These are phyloP conservation scores for Aphelenchoides besseyi DNA, from an alignment of 1,140 invertebrate genomes.

Conservation along the genomic window DNA sequence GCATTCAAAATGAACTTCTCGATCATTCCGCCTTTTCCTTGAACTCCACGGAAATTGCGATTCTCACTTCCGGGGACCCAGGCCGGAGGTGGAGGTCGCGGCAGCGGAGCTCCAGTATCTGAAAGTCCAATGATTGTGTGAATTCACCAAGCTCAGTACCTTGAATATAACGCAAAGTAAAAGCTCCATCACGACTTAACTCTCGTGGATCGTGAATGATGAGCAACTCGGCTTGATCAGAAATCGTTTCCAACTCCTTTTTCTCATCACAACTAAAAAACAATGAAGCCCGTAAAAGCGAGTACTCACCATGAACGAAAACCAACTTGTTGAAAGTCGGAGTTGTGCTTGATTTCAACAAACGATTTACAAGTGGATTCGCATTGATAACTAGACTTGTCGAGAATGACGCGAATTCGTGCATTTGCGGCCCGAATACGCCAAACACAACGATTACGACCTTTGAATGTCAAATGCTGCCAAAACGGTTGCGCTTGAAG, in stretches of 20 bases:
- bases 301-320: slow-evolving; percentile 56
- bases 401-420: slow-evolving; percentile 57
- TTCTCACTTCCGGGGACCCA: slow-evolving; percentile 62
- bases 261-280: slow-evolving; percentile 55
- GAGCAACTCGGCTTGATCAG: slow-evolving; percentile 55
- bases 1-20: slow-evolving; percentile 62
- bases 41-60: slow-evolving; percentile 54
- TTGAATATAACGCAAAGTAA: slow-evolving; percentile 54
- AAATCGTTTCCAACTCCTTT: slow-evolving; percentile 53
- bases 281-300: background rate
- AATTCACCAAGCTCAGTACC: slow-evolving; percentile 27
- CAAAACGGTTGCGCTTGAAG: slow-evolving; percentile 44
- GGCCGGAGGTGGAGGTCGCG: slow-evolving; percentile 56
- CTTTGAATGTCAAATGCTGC: slow-evolving; percentile 52
- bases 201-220: slow-evolving; percentile 36
- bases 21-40: slow-evolving; percentile 52
- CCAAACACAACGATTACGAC: slow-evolving; percentile 18
- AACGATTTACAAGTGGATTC: slow-evolving; percentile 57
- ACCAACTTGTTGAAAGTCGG: slow-evolving; percentile 62
- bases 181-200: slow-evolving; percentile 36
- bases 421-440: slow-evolving; percentile 32
- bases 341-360: slow-evolving; percentile 60
- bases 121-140: background rate
- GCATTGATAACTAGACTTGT: slow-evolving; percentile 51
- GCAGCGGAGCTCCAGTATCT: slow-evolving; percentile 55